Conservation (phyloP, 1,140 invertebrate species). For the Ptiloglossa arizonensis region DNA sequence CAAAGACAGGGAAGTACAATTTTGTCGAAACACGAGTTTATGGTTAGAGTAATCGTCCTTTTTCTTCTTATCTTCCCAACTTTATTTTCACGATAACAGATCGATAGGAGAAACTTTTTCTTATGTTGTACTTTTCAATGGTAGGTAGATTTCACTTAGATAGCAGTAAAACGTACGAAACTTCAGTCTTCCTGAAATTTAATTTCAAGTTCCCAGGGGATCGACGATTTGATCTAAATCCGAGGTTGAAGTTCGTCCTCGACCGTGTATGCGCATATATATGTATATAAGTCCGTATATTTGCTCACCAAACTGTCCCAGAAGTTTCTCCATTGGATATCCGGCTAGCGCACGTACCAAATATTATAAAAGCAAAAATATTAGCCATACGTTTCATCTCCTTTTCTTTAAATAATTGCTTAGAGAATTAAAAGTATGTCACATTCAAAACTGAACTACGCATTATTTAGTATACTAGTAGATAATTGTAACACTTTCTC, state of each 20-base stretch:
- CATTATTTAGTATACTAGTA: too few relatives aligned
- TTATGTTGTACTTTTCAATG: slow-evolving; percentile 12
- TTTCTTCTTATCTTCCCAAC: background rate
- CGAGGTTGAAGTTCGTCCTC: background rate
- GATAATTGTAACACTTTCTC: too few relatives aligned
- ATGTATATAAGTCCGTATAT: slow-evolving; percentile 3
- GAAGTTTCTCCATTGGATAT: too few relatives aligned
- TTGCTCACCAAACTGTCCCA: too few relatives aligned
- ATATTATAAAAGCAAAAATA: too few relatives aligned
- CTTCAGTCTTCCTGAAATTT: slow-evolving; percentile 20
- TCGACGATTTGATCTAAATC: too few relatives aligned
- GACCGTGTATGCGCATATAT: background rate
- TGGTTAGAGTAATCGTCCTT: background rate
- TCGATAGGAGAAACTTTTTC: slow-evolving; percentile 15
- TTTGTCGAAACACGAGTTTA: background rate
- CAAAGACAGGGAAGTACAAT: too few relatives aligned
- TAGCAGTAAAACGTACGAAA: slow-evolving; percentile 7
- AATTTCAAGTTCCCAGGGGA: slow-evolving; percentile 35
- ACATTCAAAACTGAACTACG: too few relatives aligned
- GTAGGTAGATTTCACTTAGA: background rate
- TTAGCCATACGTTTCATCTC: too few relatives aligned
- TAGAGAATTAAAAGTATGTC: too few relatives aligned
- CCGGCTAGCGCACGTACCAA: too few relatives aligned
- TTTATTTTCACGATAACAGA: background rate
- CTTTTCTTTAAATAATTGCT: too few relatives aligned